These are phyloP conservation scores for Serranus cabrilla DNA, from an alignment of 2,797 vertebrate genomes.

Conservation along the genomic window DNA sequence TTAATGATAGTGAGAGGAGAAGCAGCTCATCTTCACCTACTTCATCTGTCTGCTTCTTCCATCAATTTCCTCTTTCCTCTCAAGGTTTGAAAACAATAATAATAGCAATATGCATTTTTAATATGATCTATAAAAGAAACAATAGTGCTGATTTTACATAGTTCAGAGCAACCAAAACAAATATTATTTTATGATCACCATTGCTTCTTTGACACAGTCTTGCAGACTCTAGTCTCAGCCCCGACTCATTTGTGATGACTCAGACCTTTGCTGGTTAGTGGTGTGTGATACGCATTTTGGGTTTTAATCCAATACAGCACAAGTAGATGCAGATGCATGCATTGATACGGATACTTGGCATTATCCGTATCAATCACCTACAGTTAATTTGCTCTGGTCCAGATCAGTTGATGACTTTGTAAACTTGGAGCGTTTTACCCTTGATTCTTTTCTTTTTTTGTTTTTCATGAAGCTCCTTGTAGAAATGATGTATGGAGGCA, in stretches of 20 bases:
- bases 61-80: background rate
- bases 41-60: background rate
- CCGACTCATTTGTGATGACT: slow-evolving; percentile 23
- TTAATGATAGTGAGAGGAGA: slow-evolving; percentile 26
- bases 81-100: too few species aligned
- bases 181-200: background rate
- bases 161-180: background rate
- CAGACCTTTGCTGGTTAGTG: slow-evolving; percentile 10
- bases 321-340: background rate
- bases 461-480: too few species aligned
- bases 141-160: background rate
- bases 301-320: slow-evolving; percentile 3
- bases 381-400: too few species aligned
- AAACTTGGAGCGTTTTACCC: too few species aligned
- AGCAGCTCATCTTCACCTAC: slow-evolving; percentile 27
- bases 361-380: too few species aligned
- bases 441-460: too few species aligned
- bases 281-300: slow-evolving; percentile 28
- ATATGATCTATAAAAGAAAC: background rate
- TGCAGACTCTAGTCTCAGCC: slow-evolving; percentile 11
- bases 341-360: background rate
- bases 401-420: too few species aligned
- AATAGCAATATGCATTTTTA: too few species aligned
- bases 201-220: slow-evolving; percentile 14
- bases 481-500: too few species aligned